Base-by-base conservation (phyloP, 2,113 vertebrate species). In the Brachyhypopomus occidentalis region DNA sequence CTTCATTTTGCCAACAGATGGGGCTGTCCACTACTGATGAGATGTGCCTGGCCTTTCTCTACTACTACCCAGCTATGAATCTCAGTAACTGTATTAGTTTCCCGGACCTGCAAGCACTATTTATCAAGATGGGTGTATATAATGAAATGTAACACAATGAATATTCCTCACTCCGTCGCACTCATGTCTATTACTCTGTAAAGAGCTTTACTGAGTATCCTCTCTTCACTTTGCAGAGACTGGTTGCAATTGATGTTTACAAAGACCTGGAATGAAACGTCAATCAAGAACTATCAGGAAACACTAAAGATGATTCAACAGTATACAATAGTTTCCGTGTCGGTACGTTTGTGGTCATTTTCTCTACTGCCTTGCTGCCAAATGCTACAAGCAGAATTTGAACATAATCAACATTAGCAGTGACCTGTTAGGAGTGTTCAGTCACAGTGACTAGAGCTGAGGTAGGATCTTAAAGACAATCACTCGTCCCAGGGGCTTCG, bases 11-110 rank as follows among this genome's bases (percentile, higher is more conserved):
- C 20, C 76, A 1, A 20, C 85, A 96, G 96, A 91, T 93, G 20
- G 95, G 95, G 2, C 84, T 91, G 20, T 92, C 89, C 69, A 94
- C 93, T 56, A 81, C 86, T 3, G 90, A 92, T 78, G 94, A 96
- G 88, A 96, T 96, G 95, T 96, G 95, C 30, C 85, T 96, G 66
- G 86, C 90, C 38, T 96, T 96, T 80, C 63, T 96, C 6, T 88
- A 92, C 83, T 95, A 95, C 83, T 96, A 95, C 71, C 95, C 95
- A 19, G 86, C 76, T 20, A 91, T 93, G 78, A 85, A 88, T 2
- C 88, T 96, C 81, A 82, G 85, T 34, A 56, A 79, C 23, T 96
- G 96, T 36, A n/a, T 82, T 66, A 93, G 95, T 30, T 84, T 86
- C 22, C 89, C 93, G 2, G 87, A 93, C 60, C 80, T 88, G 55